These are phyloP conservation scores for Baronia brevicornis DNA, from an alignment of 2,888 invertebrate species.

Conservation along the genomic window DNA sequence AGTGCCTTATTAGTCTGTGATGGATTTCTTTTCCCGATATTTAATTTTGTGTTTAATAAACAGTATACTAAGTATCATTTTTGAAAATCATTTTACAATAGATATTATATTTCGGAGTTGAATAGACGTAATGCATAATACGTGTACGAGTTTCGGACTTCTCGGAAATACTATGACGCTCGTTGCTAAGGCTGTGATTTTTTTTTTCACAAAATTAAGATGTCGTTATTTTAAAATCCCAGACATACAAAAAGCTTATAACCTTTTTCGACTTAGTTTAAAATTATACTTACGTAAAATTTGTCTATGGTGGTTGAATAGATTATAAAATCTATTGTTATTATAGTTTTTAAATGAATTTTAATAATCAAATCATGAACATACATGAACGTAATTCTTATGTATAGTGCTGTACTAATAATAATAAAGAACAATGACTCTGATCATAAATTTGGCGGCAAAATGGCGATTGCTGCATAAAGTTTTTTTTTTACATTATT, in stretches of 20 bases:
- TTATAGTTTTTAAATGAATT: too few species aligned
- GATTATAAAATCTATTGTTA: too few species aligned
- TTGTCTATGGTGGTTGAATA: too few species aligned
- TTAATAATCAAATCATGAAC: too few species aligned
- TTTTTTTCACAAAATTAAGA: slow-evolving; percentile 51
- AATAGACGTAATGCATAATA: slow-evolving; percentile 46
- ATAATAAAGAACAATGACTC: too few species aligned
- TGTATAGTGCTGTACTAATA: too few species aligned
- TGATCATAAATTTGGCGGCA: too few species aligned
- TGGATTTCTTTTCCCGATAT: slow-evolving; percentile 1
- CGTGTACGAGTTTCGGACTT: slow-evolving; percentile 49
- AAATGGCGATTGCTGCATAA: too few species aligned
- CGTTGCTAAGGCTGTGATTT: slow-evolving; percentile 29
- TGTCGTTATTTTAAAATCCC: slow-evolving; percentile 36
- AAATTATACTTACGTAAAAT: slow-evolving; percentile 7
- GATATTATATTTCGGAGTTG: slow-evolving; percentile 29
- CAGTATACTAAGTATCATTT: slow-evolving; percentile 11
- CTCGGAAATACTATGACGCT: slow-evolving; percentile 52
- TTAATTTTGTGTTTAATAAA: slow-evolving; percentile 17
- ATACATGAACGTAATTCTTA: too few species aligned
- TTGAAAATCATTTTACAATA: slow-evolving; percentile 16
- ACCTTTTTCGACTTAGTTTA: slow-evolving; percentile 30
- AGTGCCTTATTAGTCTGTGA: slow-evolving; percentile 47
- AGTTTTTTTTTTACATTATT: too few species aligned
- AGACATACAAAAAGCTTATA: slow-evolving; percentile 28